These are phyloP conservation scores for Galerucella pusilla DNA, from an alignment of 2,888 invertebrate species.

Conservation along the genomic window DNA sequence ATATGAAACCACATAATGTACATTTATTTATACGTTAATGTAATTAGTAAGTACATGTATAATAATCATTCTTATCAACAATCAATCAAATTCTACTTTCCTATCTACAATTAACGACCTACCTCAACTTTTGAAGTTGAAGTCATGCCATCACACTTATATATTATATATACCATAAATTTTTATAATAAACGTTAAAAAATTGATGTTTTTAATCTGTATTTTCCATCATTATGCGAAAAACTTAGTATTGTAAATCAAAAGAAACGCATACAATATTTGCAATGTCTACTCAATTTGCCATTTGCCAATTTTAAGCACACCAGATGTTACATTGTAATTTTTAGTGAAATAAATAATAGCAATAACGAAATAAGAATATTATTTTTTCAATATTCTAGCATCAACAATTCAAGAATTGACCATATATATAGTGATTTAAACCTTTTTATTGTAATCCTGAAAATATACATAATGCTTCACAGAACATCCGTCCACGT, in stretches of 20 bases:
- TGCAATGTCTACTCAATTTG: neutral
- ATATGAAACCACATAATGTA: no score
- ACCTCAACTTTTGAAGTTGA: neutral
- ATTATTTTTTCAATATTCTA: neutral
- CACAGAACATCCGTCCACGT: slow-evolving; percentile 52
- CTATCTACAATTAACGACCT: neutral
- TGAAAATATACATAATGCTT: slow-evolving; percentile 4
- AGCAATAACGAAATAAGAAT: neutral
- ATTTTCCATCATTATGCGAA: no score
- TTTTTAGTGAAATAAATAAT: neutral
- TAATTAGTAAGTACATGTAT: no score
- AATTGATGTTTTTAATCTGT: neutral
- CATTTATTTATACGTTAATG: no score
- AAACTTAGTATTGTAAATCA: no score
- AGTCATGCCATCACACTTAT: neutral
- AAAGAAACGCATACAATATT: no score
- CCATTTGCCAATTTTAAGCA: neutral
- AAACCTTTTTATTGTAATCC: neutral
- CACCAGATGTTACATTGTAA: slow-evolving; percentile 2
- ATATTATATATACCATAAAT: no score
- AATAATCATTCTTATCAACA: neutral
- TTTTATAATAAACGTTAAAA: no score
- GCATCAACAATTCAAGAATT: neutral
- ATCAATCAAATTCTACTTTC: neutral
- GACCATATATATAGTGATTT: neutral